Conservation (phyloP, 2,113 vertebrate species). For the Dermatemys mawii region DNA sequence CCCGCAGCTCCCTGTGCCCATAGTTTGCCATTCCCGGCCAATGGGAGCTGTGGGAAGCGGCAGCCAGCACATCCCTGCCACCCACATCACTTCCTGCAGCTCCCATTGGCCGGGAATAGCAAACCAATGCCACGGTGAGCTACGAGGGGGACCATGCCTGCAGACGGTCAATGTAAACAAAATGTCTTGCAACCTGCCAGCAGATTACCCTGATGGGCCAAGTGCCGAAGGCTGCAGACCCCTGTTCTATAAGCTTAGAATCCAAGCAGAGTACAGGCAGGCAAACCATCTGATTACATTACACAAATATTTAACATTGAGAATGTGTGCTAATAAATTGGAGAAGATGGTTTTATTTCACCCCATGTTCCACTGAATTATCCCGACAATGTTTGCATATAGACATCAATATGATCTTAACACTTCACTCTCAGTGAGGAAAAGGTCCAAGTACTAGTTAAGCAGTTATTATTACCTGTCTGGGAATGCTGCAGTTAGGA, state of each 20-base stretch:
- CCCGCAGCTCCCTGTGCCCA: too few relatives aligned
- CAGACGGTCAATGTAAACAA: too few relatives aligned
- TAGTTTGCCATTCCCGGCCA: too few relatives aligned
- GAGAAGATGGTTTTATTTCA: neutral
- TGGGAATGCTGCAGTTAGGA: constrained; percentile 86
- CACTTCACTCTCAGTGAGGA: neutral
- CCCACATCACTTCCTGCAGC: too few relatives aligned
- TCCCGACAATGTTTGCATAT: neutral
- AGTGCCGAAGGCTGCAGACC: too few relatives aligned
- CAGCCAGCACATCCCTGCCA: too few relatives aligned
- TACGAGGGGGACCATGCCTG: too few relatives aligned
- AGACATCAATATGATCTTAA: neutral
- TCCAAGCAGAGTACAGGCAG: neutral
- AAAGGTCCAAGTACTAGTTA: neutral
- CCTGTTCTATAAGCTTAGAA: neutral
- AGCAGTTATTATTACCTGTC: constrained; percentile 85
- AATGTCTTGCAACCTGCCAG: too few relatives aligned
- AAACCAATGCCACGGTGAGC: too few relatives aligned
- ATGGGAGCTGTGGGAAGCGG: too few relatives aligned
- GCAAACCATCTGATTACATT: neutral
- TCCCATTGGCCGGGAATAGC: too few relatives aligned
- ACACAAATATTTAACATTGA: neutral
- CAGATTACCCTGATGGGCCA: too few relatives aligned
- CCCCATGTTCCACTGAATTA: neutral
- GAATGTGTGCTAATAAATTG: neutral